Percentiles rank a stretch among this genome's conserved stretches.
Conservation (phyloP, 2,797 vertebrate species). For the Falco naumanni region DNA sequence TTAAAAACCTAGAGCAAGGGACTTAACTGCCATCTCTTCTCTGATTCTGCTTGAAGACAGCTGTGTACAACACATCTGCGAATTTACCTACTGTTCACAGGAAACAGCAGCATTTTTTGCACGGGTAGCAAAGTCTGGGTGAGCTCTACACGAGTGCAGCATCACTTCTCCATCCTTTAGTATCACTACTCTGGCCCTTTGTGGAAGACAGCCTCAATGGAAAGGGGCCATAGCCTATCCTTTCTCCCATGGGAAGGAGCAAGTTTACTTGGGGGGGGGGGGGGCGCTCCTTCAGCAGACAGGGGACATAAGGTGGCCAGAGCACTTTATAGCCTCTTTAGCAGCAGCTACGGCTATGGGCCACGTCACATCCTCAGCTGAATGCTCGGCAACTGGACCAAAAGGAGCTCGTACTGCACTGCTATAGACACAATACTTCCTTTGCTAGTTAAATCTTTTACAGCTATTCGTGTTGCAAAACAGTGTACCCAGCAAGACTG, state of each 20-base stretch:
- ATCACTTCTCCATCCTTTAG: background rate
- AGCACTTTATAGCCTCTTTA: background rate
- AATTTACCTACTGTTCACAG: background rate
- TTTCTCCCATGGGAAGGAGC: background rate
- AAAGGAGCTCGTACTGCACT: background rate
- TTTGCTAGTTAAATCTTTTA: background rate
- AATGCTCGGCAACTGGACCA: background rate
- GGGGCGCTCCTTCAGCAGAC: background rate
- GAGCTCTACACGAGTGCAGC: background rate
- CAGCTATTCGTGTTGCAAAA: background rate
- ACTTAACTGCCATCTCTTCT: background rate
- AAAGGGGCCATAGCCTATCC: background rate
- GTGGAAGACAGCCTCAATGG: background rate
- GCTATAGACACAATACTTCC: background rate
- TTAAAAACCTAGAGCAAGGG: background rate
- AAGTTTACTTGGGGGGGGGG: background rate
- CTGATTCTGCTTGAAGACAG: background rate
- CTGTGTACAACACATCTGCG: background rate
- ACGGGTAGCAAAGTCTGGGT: background rate
- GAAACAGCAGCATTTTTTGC: background rate
- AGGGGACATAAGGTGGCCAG: background rate
- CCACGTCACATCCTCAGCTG: background rate
- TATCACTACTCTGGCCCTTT: background rate
- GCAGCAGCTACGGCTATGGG: background rate
- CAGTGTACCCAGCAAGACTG: background rate